A percentile compares a stretch with the other conserved stretches of the same genome.
Evolutionary conservation across 2,888 invertebrate species (phyloP).

Genomic region (Drosophila meridiana): DNA sequence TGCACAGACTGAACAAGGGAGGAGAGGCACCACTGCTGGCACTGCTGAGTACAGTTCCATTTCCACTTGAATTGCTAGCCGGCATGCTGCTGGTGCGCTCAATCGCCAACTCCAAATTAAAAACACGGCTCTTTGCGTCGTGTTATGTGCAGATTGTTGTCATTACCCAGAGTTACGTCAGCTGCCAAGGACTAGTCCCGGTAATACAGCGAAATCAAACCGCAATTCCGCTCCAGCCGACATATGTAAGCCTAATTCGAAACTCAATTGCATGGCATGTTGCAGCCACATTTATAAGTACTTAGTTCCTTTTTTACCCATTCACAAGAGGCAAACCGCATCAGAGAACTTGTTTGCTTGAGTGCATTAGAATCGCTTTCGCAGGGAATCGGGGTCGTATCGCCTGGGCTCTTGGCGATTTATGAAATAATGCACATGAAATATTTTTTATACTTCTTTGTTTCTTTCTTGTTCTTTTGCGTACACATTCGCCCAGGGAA

Average conservation of each 20-base stretch:
- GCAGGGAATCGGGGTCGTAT: slow-evolving; percentile 34
- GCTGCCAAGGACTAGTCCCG: slow-evolving; percentile 53
- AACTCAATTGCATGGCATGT: slow-evolving; percentile 45
- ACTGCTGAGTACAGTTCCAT: slow-evolving; percentile 34
- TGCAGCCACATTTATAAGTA: slow-evolving; percentile 48
- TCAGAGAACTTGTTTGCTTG: slow-evolving; percentile 59
- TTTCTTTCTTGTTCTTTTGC: slow-evolving; percentile 31
- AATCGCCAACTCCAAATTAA: slow-evolving; percentile 6
- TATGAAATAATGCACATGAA: slow-evolving; percentile 69
- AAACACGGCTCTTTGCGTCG: slow-evolving; percentile 25
- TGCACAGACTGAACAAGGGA: slow-evolving; percentile 24
- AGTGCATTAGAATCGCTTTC: slow-evolving; percentile 79
- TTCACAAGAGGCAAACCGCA: slow-evolving; percentile 43
- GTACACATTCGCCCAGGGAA: slow-evolving; percentile 23
- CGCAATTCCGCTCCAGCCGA: slow-evolving; percentile 60
- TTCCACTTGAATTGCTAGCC: slow-evolving; percentile 76
- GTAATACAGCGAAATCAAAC: slow-evolving; percentile 59
- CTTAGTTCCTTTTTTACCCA: slow-evolving; percentile 23
- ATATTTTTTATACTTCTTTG: slow-evolving; percentile 59
- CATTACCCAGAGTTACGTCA: slow-evolving; percentile 56
- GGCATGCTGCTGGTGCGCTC: slow-evolving; percentile 55
- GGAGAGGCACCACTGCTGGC: slow-evolving; percentile 41
- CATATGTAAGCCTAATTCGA: slow-evolving; percentile 73
- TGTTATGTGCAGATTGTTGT: slow-evolving; percentile 52
- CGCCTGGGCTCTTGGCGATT: slow-evolving; percentile 59